Percentiles rank a stretch among this genome's conserved stretches.
phyloP scores from a whole-genome alignment of 2,888 invertebrate genomes.

The Coenonympha arcania region DNA sequence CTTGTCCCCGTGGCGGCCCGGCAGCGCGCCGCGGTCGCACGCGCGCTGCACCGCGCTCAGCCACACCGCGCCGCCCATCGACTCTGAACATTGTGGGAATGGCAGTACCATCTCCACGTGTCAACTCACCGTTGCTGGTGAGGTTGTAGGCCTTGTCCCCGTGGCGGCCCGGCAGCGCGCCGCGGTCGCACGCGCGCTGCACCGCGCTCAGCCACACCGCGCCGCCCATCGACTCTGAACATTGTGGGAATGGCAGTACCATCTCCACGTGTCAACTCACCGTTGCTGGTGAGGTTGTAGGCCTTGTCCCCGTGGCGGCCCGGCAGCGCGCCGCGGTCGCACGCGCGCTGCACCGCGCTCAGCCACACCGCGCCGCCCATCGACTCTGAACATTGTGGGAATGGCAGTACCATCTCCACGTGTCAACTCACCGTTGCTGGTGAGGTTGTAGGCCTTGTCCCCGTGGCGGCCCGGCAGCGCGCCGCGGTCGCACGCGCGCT shows the following conservation, averaged over 20 bases:
- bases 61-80: conserved; percentile 37
- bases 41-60: conserved; percentile 72
- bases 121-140: conserved; percentile 75
- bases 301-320: conserved; percentile 74
- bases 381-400: too few species aligned
- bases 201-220: conserved; percentile 66
- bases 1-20: conserved; percentile 72
- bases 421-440: conserved; percentile 73
- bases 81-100: too few species aligned
- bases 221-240: too few species aligned
- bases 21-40: conserved; percentile 72
- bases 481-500: conserved; percentile 74
- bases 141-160: conserved; percentile 79
- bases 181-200: conserved; percentile 74
- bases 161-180: conserved; percentile 64
- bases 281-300: conserved; percentile 80
- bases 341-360: conserved; percentile 72
- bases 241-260: too few species aligned
- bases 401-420: too few species aligned
- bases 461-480: conserved; percentile 70
- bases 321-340: conserved; percentile 71
- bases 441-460: conserved; percentile 78
- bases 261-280: conserved; percentile 60
- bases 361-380: conserved; percentile 45
- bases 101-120: too few species aligned